Conservation (phyloP, 2,888 invertebrate genomes). For the Dicyrtomina minuta region DNA sequence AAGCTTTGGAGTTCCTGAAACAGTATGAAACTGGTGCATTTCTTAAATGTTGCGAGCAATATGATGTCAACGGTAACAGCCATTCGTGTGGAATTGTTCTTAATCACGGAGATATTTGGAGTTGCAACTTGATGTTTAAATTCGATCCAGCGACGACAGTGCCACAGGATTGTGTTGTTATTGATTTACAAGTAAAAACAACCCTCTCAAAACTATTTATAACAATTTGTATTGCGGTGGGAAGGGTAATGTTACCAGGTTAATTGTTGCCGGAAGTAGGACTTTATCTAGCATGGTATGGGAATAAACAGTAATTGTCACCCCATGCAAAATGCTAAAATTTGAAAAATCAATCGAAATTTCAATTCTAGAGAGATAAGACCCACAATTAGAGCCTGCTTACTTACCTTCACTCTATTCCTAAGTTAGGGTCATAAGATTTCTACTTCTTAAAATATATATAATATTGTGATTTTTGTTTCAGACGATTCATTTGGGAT, state of each 20-base stretch:
- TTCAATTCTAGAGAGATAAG: no score
- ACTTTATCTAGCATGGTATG: no score
- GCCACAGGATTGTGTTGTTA: slow-evolving; percentile 1
- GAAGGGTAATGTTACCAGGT: no score
- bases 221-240: no score
- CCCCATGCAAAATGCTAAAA: no score
- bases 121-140: slow-evolving; percentile 23
- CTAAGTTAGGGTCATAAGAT: no score
- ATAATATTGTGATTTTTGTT: neutral
- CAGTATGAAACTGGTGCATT: slow-evolving; percentile 3
- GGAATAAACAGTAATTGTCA: no score
- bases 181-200: slow-evolving; percentile 22
- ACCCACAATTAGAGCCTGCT: no score
- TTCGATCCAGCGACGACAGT: neutral
- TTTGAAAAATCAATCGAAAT: no score
- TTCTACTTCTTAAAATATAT: no score
- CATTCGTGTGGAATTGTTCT: slow-evolving; percentile 3
- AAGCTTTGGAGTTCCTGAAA: slow-evolving; percentile 3
- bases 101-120: slow-evolving; percentile 28
- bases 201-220: neutral
- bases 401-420: no score
- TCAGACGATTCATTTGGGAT: slow-evolving; percentile 11
- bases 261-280: no score
- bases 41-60: neutral
- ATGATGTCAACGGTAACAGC: neutral